These are phyloP conservation scores for Pogonomyrmex californicus DNA, from an alignment of 1,140 invertebrate species.

Conservation along the genomic window DNA sequence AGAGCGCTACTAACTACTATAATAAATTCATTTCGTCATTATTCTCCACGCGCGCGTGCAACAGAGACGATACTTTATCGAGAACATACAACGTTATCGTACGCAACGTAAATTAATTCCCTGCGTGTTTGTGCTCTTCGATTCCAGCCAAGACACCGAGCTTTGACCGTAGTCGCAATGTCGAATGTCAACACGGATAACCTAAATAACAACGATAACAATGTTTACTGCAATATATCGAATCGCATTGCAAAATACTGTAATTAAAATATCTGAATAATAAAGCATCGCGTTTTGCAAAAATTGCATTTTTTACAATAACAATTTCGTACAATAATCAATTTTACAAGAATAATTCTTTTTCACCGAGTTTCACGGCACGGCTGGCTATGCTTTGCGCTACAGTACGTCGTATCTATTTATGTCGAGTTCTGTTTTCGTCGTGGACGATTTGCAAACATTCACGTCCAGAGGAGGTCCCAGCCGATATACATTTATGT, in stretches of 20 bases:
- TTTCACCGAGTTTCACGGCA: background rate
- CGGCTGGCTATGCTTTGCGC: background rate
- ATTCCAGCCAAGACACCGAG: slow-evolving; percentile 40
- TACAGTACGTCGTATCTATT: background rate
- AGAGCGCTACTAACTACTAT: slow-evolving; percentile 8
- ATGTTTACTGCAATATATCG: slow-evolving; percentile 14
- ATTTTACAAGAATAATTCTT: background rate
- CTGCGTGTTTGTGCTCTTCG: slow-evolving; percentile 48
- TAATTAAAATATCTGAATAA: background rate
- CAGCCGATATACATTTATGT: slow-evolving; percentile 54
- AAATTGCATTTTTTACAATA: background rate
- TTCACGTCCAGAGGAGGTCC: background rate
- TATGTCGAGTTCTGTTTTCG: slow-evolving; percentile 27
- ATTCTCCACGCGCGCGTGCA: background rate
- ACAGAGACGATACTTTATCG: slow-evolving; percentile 11
- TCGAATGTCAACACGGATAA: slow-evolving; percentile 31
- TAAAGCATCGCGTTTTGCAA: background rate
- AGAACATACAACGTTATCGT: slow-evolving; percentile 39
- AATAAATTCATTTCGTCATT: slow-evolving; percentile 41
- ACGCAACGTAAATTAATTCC: slow-evolving; percentile 60
- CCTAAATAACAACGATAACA: slow-evolving; percentile 55
- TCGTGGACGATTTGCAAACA: slow-evolving; percentile 20
- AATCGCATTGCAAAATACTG: background rate
- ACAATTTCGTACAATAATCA: background rate
- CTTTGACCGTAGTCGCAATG: slow-evolving; percentile 47